Percentiles rank a stretch among this genome's conserved stretches.
Conservation (phyloP, 2,113 vertebrate species). For the Acanthochromis polyacanthus region DNA sequence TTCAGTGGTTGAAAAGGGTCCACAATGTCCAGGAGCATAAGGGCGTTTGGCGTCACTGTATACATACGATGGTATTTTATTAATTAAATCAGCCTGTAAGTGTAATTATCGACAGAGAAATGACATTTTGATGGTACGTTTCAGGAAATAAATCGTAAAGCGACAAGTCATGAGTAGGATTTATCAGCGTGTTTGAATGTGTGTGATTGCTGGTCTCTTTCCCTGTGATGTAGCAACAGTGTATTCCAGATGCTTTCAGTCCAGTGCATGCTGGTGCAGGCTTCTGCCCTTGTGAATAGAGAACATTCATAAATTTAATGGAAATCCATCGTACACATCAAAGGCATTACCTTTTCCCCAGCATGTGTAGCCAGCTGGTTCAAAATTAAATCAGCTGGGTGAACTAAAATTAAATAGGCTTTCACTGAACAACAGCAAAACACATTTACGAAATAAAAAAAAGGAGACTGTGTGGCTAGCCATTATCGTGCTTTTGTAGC, state of each 20-base stretch:
- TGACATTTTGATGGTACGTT: no score
- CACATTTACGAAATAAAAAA: neutral
- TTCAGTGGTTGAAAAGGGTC: no score
- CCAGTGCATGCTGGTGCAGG: neutral
- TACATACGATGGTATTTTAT: no score
- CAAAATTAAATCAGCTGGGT: constrained; percentile 9
- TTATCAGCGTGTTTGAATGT: no score
- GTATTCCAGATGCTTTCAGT: neutral
- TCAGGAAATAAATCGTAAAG: no score
- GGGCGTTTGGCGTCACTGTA: no score
- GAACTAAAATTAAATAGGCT: constrained; percentile 11
- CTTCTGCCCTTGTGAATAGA: neutral
- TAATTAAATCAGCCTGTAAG: no score
- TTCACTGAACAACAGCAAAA: constrained; percentile 10
- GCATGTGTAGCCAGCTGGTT: neutral
- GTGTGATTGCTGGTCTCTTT: neutral
- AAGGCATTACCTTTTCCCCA: neutral
- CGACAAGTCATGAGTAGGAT: no score
- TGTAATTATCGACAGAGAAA: no score
- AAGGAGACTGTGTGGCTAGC: no score
- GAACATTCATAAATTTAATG: neutral
- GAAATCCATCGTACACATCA: constrained; percentile 11
- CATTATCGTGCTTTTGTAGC: constrained; percentile 19
- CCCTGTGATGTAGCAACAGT: neutral
- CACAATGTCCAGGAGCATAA: no score